phyloP scores from a whole-genome alignment of 2,797 vertebrate genomes.

The Pogoniulus pusillus region DNA sequence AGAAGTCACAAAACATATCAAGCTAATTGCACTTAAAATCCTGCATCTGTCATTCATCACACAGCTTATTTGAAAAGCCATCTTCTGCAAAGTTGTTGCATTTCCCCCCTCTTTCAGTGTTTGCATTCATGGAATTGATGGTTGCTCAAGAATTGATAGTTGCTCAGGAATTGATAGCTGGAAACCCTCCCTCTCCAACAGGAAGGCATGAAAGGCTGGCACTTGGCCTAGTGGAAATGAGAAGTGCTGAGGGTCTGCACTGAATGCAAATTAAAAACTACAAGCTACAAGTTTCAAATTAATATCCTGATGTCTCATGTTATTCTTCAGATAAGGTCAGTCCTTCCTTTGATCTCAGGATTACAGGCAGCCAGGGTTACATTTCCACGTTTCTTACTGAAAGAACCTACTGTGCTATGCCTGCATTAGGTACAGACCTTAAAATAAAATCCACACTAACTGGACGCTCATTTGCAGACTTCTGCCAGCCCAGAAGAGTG shows the following conservation, averaged over 20 bases:
- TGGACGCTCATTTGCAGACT: neutral
- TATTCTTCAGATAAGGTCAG: neutral
- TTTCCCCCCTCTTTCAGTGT: neutral
- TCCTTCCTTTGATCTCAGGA: slow-evolving; percentile 25
- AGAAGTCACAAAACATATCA: slow-evolving; percentile 7
- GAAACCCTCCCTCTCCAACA: neutral
- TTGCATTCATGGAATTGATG: neutral
- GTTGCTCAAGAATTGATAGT: neutral
- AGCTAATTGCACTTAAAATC: neutral
- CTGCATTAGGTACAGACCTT: neutral
- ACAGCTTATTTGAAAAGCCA: slow-evolving; percentile 4
- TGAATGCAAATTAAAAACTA: slow-evolving; percentile 29
- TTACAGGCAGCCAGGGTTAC: neutral
- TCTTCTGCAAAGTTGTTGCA: neutral
- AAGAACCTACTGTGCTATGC: neutral
- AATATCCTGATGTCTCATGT: neutral
- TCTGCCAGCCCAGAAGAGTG: neutral
- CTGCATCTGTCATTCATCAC: neutral
- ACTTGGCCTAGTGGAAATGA: neutral
- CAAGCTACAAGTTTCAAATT: slow-evolving; percentile 18
- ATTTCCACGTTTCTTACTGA: neutral
- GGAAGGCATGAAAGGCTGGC: neutral
- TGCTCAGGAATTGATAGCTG: neutral
- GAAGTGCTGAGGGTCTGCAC: neutral
- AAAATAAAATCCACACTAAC: neutral